A percentile compares a stretch with the other conserved stretches of the same genome.
These are phyloP conservation scores for Stictonetta naevosa DNA, from an alignment of 2,113 vertebrate genomes.

Conservation along the genomic window DNA sequence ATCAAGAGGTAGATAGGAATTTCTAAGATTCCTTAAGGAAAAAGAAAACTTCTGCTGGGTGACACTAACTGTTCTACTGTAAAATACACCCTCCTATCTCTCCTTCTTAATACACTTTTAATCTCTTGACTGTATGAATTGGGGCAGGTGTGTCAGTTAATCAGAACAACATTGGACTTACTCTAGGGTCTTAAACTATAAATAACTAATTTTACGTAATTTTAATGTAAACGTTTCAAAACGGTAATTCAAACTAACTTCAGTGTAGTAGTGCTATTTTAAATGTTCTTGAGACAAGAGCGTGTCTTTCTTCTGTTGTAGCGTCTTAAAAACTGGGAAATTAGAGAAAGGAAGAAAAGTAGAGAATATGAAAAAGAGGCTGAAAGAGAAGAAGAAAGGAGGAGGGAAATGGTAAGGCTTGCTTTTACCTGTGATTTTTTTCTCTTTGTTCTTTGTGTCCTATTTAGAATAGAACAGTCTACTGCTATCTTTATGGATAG, in stretches of 20 bases:
- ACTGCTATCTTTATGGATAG: not conserved
- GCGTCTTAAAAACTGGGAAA: constrained; percentile 99
- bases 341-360: constrained; percentile 95
- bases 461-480: not conserved
- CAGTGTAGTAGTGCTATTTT: not conserved
- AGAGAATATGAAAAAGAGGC: constrained; percentile 94
- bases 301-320: constrained; percentile 47
- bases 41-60: not conserved
- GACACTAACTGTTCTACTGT: not conserved
- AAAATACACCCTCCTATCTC: not conserved
- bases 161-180: not conserved
- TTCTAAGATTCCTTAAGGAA: not conserved
- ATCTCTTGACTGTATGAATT: not conserved
- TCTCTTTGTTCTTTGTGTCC: not conserved
- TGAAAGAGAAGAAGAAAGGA: constrained; percentile 94
- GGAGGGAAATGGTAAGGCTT: constrained; percentile 89
- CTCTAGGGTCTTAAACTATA: not conserved
- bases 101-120: not conserved
- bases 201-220: not conserved
- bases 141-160: not conserved
- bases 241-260: not conserved
- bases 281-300: not conserved
- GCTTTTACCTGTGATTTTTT: not conserved
- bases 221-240: not conserved
- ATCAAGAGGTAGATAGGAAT: constrained; percentile 88